Conservation (phyloP, 1,140 invertebrate genomes). For the Habropoda laboriosa region DNA sequence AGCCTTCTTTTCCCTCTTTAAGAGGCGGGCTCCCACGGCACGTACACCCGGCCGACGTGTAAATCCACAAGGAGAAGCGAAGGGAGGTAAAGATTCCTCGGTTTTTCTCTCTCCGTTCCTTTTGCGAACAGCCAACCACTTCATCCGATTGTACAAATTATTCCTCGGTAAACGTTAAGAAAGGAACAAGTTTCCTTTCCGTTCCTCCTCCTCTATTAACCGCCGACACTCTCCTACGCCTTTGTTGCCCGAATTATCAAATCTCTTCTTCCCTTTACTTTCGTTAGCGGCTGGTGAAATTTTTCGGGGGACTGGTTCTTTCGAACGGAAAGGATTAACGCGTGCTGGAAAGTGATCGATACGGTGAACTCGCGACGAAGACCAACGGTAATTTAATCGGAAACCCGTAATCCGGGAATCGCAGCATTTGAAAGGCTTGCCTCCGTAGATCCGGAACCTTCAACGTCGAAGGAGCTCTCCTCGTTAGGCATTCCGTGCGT, state of each 20-base stretch:
- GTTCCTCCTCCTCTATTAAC: constrained; percentile 21
- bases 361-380: constrained; percentile 10
- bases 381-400: constrained; percentile 71
- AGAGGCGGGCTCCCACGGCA: neutral
- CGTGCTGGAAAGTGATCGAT: constrained; percentile 36
- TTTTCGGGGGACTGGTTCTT: neutral
- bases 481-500: constrained; percentile 72
- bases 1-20: neutral
- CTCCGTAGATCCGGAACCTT: constrained; percentile 22
- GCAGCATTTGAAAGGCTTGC: constrained; percentile 50
- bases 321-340: neutral
- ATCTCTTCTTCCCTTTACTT: no score
- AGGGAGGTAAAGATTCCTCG: constrained; percentile 12
- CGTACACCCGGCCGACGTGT: neutral
- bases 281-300: no score
- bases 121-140: constrained; percentile 20
- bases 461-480: constrained; percentile 44
- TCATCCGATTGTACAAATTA: constrained; percentile 62
- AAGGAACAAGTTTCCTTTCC: constrained; percentile 20
- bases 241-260: constrained; percentile 41
- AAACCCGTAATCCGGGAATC: constrained; percentile 71
- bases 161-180: constrained; percentile 57
- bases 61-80: constrained; percentile 3
- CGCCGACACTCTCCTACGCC: neutral
- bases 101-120: constrained; percentile 23